Percentiles rank a stretch among this genome's conserved stretches.
Conservation (phyloP, 2,113 vertebrate genomes). For the Panurus biarmicus region DNA sequence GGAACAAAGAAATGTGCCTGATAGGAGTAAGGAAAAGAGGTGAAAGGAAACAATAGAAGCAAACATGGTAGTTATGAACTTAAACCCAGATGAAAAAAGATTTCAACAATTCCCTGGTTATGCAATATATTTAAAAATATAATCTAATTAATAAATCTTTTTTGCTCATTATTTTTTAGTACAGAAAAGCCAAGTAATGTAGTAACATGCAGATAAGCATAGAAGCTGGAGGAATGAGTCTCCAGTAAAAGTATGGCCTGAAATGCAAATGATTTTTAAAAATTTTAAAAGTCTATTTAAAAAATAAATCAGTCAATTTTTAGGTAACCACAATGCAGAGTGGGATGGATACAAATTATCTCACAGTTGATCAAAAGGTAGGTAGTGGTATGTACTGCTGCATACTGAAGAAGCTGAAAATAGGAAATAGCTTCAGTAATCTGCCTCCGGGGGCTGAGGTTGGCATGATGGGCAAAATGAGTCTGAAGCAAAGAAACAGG, state of each 20-base stretch:
- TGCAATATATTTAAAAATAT: neutral
- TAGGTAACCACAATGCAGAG: neutral
- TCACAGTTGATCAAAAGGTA: neutral
- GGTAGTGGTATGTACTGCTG: neutral
- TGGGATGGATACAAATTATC: neutral
- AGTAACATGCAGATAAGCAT: neutral
- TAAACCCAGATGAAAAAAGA: neutral
- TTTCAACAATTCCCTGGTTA: neutral
- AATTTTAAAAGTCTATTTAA: neutral
- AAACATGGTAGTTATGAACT: neutral
- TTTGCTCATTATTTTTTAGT: neutral
- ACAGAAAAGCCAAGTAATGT: neutral
- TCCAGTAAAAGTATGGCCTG: neutral
- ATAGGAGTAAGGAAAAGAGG: neutral
- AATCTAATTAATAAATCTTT: neutral
- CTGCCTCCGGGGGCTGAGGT: neutral
- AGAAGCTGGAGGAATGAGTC: neutral
- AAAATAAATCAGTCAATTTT: neutral
- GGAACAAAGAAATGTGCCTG: neutral
- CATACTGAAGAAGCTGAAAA: neutral
- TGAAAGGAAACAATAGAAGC: neutral
- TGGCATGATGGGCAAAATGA: neutral
- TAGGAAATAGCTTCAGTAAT: neutral
- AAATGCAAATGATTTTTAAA: neutral
- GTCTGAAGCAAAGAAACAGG: neutral